These are phyloP conservation scores for Leptopilina drosophilae DNA, from an alignment of 2,888 invertebrate genomes.

Conservation along the genomic window DNA sequence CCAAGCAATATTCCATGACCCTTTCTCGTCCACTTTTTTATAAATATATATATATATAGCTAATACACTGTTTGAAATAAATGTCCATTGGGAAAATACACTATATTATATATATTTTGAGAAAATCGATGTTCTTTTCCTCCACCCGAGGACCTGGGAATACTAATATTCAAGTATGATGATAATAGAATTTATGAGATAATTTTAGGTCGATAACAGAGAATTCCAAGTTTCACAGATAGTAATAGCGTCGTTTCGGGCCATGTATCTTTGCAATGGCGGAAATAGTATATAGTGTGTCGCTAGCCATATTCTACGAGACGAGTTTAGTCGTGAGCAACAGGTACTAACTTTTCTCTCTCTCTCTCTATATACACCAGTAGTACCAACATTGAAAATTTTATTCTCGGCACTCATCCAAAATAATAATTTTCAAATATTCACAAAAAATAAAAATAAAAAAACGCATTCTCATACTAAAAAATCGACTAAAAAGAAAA, in stretches of 20 bases:
- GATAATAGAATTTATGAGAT: slow-evolving; percentile 34
- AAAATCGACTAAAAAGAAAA: too few relatives aligned
- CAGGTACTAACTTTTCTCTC: slow-evolving; percentile 30
- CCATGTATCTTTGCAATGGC: slow-evolving; percentile 36
- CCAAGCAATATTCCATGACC: too few relatives aligned
- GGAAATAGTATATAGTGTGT: slow-evolving; percentile 25
- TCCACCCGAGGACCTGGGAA: neutral
- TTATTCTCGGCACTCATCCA: slow-evolving; percentile 20
- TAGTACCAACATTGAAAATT: neutral
- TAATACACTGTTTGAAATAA: too few relatives aligned
- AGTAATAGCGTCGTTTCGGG: slow-evolving; percentile 18
- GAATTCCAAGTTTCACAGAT: slow-evolving; percentile 16
- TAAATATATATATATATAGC: too few relatives aligned
- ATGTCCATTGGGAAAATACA: too few relatives aligned
- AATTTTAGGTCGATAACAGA: slow-evolving; percentile 35
- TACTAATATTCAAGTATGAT: slow-evolving; percentile 4
- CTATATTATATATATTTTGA: neutral
- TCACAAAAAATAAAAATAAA: neutral
- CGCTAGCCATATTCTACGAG: slow-evolving; percentile 24
- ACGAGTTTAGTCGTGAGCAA: slow-evolving; percentile 32
- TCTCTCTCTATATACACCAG: neutral
- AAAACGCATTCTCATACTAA: neutral
- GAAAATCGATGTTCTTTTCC: slow-evolving; percentile 16
- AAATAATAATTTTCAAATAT: neutral
- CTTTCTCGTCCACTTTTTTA: too few relatives aligned